These are phyloP conservation scores for Leptopilina boulardi DNA, from an alignment of 1,140 invertebrate genomes.

Conservation along the genomic window DNA sequence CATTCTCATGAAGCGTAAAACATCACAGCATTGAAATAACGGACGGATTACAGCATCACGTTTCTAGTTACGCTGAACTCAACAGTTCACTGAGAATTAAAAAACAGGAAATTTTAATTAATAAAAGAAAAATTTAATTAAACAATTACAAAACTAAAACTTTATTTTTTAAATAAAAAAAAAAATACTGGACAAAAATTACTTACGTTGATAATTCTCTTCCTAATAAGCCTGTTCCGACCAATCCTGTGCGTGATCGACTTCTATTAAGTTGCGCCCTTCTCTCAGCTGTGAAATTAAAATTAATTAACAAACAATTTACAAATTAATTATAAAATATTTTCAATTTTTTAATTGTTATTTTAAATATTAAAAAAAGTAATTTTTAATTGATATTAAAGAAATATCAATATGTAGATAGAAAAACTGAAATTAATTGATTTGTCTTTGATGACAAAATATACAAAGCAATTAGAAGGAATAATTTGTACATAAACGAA, in stretches of 20 bases:
- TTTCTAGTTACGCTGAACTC: constrained; percentile 71
- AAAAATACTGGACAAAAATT: constrained; percentile 12
- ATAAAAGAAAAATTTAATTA: constrained; percentile 38
- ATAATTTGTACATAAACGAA: neutral
- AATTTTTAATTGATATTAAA: too few species aligned
- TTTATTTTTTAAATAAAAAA: neutral
- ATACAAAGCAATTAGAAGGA: neutral
- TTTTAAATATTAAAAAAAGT: too few species aligned
- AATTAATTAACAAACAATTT: constrained; percentile 45
- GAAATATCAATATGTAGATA: too few species aligned
- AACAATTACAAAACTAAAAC: neutral
- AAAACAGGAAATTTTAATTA: constrained; percentile 37
- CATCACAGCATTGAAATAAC: constrained; percentile 72
- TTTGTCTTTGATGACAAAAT: neutral
- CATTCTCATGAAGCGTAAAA: constrained; percentile 57
- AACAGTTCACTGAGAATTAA: constrained; percentile 72
- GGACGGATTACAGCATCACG: constrained; percentile 64
- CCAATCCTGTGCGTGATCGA: constrained; percentile 86
- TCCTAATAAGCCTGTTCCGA: constrained; percentile 77
- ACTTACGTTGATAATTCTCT: constrained; percentile 79
- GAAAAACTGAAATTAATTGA: neutral
- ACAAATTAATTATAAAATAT: neutral
- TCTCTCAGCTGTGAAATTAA: constrained; percentile 83
- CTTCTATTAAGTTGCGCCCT: constrained; percentile 91
- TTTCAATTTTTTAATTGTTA: neutral